Evolutionary conservation across 2,797 vertebrate genomes (phyloP), one percentile per base, ranked within the genome.

Genomic region (Cottoperca gobio): DNA sequence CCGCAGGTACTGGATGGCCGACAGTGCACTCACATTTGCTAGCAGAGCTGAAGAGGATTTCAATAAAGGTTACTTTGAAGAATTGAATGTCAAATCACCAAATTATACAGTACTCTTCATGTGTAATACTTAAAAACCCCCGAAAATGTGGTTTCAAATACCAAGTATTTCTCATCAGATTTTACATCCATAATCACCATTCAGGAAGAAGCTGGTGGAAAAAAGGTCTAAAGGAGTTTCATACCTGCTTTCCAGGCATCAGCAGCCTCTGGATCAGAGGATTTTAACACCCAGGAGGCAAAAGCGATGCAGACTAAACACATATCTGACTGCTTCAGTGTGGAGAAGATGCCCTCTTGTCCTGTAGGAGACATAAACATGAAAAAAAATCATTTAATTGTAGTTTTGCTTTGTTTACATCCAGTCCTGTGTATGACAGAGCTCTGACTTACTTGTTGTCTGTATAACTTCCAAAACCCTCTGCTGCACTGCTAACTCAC

Each of bases 211-310:
- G 24, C 14, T 50, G 4, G 52, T n/a, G 3, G 8, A 14, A 3
- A 14, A 57, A 63, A 50, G 31, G 6, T 31, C 31, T 33, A 31
- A 69, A 68, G 40, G 61, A 65, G 55, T 81, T 76, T 60, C 84
- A 39, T 94, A 99, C 98, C 95, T 93, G 97, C 95, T 90, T 99
- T 99, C 98, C 98, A 99, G 80, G 96, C 92, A 16, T 99, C 97
- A 8, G 96, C 93, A 73, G 95, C 92, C 2, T 96, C 95, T 70
- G 96, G 93, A 76, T 97, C 95, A 0, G 95, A 96, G 2, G 97
- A 97, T 86, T 89, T 97, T 81, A 99, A 92, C 0, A 98, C 97
- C 98, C 98, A 99, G 31, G 97, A 97, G 0, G 98, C 96, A 68
- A 99, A 96, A 39, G 97, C 98, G 19, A 99, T 97, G 78, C 99